These are phyloP conservation scores for Parthenolecanium corni DNA, from an alignment of 2,888 invertebrate species.

Conservation along the genomic window DNA sequence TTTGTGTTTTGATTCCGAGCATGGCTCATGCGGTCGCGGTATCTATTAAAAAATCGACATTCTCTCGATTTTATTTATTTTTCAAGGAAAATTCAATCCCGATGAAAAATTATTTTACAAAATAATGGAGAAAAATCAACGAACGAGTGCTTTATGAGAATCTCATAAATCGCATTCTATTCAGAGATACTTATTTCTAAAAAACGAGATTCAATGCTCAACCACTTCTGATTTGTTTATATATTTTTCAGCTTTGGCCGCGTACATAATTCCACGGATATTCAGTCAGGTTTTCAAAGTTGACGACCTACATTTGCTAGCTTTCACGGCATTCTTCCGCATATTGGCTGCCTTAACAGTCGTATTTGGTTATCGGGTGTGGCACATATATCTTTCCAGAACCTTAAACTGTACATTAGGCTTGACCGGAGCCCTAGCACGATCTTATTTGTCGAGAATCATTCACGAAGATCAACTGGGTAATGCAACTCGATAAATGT, in stretches of 20 bases:
- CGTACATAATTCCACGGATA: neutral
- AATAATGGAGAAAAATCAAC: too few relatives aligned
- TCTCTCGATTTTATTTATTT: too few relatives aligned
- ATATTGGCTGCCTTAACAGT: neutral
- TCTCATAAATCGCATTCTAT: too few relatives aligned
- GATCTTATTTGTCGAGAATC: conserved; percentile 14
- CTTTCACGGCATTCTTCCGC: neutral
- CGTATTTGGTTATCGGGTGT: neutral
- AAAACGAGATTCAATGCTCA: neutral
- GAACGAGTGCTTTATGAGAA: too few relatives aligned
- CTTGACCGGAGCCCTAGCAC: neutral
- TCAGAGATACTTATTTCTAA: too few relatives aligned
- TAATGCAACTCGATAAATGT: neutral
- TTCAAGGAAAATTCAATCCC: too few relatives aligned
- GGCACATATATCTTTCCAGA: conserved; percentile 3
- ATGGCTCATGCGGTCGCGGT: too few relatives aligned
- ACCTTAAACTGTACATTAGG: neutral
- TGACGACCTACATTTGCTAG: conserved; percentile 2
- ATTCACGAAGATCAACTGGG: conserved; percentile 17
- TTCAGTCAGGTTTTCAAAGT: conserved; percentile 10
- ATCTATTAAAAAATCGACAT: too few relatives aligned
- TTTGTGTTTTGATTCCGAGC: too few relatives aligned
- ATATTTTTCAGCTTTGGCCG: neutral
- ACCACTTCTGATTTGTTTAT: neutral
- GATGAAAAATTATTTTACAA: too few relatives aligned